Evolutionary conservation across 2,888 invertebrate genomes (phyloP).

Genomic region (Yponomeuta evonymella): DNA sequence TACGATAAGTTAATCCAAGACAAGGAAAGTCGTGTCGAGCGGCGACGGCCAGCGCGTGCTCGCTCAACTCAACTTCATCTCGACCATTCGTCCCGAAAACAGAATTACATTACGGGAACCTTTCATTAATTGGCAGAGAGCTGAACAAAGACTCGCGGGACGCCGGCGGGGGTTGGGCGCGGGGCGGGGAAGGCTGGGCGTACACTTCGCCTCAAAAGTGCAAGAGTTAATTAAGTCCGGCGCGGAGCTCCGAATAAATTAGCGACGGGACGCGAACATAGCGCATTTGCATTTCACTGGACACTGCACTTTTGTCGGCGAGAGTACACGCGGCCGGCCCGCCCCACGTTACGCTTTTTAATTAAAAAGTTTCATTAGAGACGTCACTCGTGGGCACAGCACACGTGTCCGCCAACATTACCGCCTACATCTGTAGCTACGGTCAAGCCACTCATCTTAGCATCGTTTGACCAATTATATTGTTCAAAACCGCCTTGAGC

Average conservation of each 20-base stretch:
- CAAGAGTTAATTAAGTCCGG: constrained; percentile 14
- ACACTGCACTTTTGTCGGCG: constrained; percentile 14
- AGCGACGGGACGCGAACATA: neutral
- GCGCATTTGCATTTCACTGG: constrained; percentile 13
- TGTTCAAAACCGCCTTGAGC: no score
- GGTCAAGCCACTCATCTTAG: no score
- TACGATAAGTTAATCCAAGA: neutral
- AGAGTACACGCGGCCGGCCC: constrained; percentile 4
- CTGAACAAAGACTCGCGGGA: constrained; percentile 8
- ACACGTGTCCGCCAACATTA: no score
- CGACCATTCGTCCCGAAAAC: neutral
- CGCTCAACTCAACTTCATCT: neutral
- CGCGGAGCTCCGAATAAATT: constrained; percentile 12
- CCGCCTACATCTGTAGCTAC: no score
- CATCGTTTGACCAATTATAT: no score
- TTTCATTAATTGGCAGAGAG: neutral
- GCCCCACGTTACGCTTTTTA: neutral
- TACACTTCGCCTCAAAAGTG: constrained; percentile 11
- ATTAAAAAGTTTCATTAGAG: constrained; percentile 11
- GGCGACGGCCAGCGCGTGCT: neutral
- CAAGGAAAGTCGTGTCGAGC: neutral
- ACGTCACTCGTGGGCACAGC: constrained; percentile 1
- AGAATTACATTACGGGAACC: constrained; percentile 1
- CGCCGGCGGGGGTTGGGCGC: neutral
- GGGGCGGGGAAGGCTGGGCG: neutral